A percentile compares a stretch with the other conserved stretches of the same genome.
These are phyloP conservation scores for Chloebia gouldiae DNA, from an alignment of 2,113 vertebrate genomes.

Conservation along the genomic window DNA sequence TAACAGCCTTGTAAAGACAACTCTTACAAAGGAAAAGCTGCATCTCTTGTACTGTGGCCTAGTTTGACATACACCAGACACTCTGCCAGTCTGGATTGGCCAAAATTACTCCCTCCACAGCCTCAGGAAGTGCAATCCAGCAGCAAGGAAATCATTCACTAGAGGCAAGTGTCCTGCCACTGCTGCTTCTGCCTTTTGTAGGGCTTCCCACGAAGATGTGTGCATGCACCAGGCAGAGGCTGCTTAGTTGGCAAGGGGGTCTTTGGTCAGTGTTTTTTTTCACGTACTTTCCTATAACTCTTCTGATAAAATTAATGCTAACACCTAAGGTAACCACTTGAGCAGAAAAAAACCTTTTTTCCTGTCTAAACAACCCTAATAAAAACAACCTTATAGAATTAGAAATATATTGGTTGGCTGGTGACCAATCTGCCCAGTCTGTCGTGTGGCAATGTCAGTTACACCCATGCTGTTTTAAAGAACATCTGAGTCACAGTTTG, in stretches of 20 bases:
- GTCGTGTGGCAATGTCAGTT: not conserved
- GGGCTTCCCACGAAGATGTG: fast-evolving
- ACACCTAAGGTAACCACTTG: not conserved
- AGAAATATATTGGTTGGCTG: not conserved
- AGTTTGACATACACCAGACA: not conserved
- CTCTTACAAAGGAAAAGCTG: not conserved
- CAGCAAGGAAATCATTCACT: not conserved
- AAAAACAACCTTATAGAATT: not conserved
- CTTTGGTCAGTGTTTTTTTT: not conserved
- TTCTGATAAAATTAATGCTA: not conserved
- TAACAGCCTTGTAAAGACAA: not conserved
- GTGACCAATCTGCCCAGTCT: not conserved
- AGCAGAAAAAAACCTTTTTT: not conserved
- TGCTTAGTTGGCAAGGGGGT: not conserved
- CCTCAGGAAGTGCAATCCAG: fast-evolving
- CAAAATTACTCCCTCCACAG: not conserved
- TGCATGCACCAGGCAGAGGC: not conserved
- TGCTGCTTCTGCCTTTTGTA: not conserved
- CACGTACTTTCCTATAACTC: not conserved
- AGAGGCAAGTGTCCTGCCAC: not conserved
- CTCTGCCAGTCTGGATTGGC: not conserved
- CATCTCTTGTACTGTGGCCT: not conserved
- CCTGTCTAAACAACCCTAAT: not conserved
- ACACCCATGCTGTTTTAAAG: not conserved
- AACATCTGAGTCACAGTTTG: not conserved